Conservation (phyloP, 2,113 vertebrate genomes). For the Dipodomys stephensi region DNA sequence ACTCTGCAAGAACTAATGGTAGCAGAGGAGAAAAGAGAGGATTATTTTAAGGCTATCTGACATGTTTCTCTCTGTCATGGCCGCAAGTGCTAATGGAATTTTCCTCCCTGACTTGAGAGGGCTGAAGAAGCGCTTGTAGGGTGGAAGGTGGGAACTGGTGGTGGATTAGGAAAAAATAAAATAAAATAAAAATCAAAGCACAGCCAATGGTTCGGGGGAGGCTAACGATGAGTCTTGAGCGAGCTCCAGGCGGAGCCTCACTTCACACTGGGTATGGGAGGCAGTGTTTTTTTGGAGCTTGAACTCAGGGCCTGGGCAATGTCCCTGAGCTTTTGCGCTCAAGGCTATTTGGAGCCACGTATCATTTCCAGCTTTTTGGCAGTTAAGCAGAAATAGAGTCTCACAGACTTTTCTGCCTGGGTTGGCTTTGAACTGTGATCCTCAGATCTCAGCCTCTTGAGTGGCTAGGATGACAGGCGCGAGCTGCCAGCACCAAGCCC, state of each 20-base stretch:
- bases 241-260: background rate
- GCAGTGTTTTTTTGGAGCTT: background rate
- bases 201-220: conserved; percentile 29
- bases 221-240: background rate
- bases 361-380: no score
- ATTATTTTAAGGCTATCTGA: background rate
- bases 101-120: background rate
- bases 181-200: background rate
- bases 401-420: no score
- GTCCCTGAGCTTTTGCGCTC: no score
- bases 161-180: background rate
- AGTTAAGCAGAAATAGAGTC: no score
- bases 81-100: background rate
- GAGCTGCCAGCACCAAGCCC: no score
- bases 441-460: no score
- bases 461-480: no score
- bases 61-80: background rate
- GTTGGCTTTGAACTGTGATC: no score
- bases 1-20: background rate
- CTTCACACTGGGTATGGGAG: conserved; percentile 36
- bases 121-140: background rate
- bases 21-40: background rate
- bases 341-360: no score
- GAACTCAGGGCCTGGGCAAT: no score
- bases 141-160: background rate